Evolutionary conservation across 2,113 vertebrate genomes (phyloP).

Genomic region (Chaenogobius annularis): DNA sequence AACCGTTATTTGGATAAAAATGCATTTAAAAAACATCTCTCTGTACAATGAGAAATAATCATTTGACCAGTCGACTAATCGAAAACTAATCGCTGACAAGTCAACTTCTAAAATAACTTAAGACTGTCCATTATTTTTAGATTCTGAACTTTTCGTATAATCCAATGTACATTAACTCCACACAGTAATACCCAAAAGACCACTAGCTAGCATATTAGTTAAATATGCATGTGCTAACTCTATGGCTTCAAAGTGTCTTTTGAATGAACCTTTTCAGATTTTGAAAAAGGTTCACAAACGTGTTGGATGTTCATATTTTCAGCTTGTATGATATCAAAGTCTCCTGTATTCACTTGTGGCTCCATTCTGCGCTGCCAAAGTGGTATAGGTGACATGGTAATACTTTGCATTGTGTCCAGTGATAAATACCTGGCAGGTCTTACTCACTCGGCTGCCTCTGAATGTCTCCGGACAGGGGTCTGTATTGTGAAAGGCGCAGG

Average conservation of each 20-base stretch:
- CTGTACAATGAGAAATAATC: too few species aligned
- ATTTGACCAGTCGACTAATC: too few species aligned
- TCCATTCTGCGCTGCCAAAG: conserved; percentile 71
- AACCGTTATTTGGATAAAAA: too few species aligned
- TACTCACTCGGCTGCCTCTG: conserved; percentile 74
- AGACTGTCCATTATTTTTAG: neutral
- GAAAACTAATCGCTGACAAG: too few species aligned
- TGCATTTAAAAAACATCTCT: too few species aligned
- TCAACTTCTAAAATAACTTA: too few species aligned
- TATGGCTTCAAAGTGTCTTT: conserved; percentile 37
- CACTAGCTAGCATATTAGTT: conserved; percentile 47
- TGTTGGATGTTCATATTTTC: conserved; percentile 60
- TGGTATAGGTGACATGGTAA: conserved; percentile 81
- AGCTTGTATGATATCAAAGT: conserved; percentile 59
- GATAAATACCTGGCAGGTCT: conserved; percentile 81
- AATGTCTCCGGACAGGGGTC: conserved; percentile 69
- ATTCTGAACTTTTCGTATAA: conserved; percentile 31
- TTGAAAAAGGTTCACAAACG: conserved; percentile 33
- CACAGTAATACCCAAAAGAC: conserved; percentile 35
- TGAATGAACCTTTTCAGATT: conserved; percentile 42
- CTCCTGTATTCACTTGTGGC: conserved; percentile 57
- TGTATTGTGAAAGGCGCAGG: conserved; percentile 72
- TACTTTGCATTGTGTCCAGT: conserved; percentile 78
- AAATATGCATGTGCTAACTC: conserved; percentile 28
- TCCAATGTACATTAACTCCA: conserved; percentile 13